A percentile compares a stretch with the other conserved stretches of the same genome.
phyloP scores from a whole-genome alignment of 2,797 vertebrate species.

The Leptatherina wallacei region DNA sequence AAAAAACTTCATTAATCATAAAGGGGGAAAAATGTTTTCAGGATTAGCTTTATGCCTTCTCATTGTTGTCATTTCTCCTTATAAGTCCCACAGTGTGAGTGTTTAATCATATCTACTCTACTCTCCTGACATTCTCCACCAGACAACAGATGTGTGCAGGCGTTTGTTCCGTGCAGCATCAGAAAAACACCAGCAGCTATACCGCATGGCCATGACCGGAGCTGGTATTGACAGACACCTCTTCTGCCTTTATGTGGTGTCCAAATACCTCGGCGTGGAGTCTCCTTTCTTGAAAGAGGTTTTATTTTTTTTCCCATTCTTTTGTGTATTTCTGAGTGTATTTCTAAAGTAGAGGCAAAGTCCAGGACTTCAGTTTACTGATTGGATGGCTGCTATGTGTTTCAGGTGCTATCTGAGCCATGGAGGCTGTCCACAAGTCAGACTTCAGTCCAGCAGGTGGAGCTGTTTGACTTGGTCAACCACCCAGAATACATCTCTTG shows the following conservation, averaged over 20 bases:
- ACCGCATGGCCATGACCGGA: slow-evolving; percentile 89
- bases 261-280: slow-evolving; percentile 87
- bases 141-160: slow-evolving; percentile 79
- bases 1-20: no score
- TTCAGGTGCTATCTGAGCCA: slow-evolving; percentile 86
- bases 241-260: slow-evolving; percentile 90
- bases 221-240: slow-evolving; percentile 91
- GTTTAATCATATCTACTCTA: background rate
- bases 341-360: background rate
- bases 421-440: slow-evolving; percentile 92
- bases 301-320: background rate
- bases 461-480: slow-evolving; percentile 89
- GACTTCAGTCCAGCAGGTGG: slow-evolving; percentile 86
- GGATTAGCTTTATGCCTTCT: background rate
- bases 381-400: slow-evolving; percentile 3
- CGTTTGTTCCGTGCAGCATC: slow-evolving; percentile 82
- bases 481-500: slow-evolving; percentile 89
- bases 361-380: background rate
- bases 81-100: slow-evolving; percentile 5
- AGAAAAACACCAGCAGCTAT: slow-evolving; percentile 89
- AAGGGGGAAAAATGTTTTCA: background rate
- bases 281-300: slow-evolving; percentile 92
- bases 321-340: background rate
- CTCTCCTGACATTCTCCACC: slow-evolving; percentile 17
- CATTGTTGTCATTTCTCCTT: background rate